Percentiles rank a stretch among this genome's conserved stretches.
Evolutionary conservation across 2,113 vertebrate species (phyloP).

Genomic region (Corythoichthys haematopterus): DNA sequence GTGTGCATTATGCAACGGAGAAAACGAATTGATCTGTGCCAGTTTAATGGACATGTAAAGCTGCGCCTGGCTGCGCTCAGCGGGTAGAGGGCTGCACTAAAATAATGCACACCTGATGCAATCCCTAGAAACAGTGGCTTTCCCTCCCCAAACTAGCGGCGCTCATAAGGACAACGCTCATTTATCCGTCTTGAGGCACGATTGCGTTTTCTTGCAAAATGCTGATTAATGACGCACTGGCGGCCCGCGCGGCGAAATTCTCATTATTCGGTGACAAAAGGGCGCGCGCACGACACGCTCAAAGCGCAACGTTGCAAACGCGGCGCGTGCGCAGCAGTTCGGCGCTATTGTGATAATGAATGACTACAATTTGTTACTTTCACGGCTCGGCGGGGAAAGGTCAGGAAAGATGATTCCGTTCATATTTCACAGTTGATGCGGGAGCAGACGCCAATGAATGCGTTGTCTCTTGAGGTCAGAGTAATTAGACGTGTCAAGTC

Average conservation of each 20-base stretch:
- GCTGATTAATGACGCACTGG: slow-evolving; percentile 67
- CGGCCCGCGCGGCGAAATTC: slow-evolving; percentile 45
- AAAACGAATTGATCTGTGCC: slow-evolving; percentile 11
- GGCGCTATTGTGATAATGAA: background rate
- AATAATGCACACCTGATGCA: slow-evolving; percentile 54
- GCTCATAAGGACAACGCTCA: slow-evolving; percentile 38
- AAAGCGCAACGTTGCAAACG: slow-evolving; percentile 4
- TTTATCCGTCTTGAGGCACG: slow-evolving; percentile 51
- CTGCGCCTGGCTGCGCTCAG: slow-evolving; percentile 22
- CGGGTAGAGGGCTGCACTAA: slow-evolving; percentile 7
- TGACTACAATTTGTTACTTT: slow-evolving; percentile 1
- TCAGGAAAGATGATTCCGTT: slow-evolving; percentile 3
- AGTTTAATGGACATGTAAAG: slow-evolving; percentile 8
- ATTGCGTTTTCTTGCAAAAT: slow-evolving; percentile 65
- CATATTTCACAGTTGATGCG: background rate
- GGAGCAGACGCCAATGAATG: background rate
- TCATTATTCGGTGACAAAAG: slow-evolving; percentile 39
- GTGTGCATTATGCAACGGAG: background rate
- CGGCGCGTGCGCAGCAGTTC: slow-evolving; percentile 13
- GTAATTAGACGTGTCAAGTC: background rate
- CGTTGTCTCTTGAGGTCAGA: background rate
- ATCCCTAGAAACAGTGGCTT: slow-evolving; percentile 54
- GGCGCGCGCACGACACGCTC: slow-evolving; percentile 25
- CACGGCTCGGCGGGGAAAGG: slow-evolving; percentile 11
- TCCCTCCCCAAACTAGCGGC: slow-evolving; percentile 29